These are phyloP conservation scores for Andrena camellia DNA, from an alignment of 2,888 invertebrate genomes.

Conservation along the genomic window DNA sequence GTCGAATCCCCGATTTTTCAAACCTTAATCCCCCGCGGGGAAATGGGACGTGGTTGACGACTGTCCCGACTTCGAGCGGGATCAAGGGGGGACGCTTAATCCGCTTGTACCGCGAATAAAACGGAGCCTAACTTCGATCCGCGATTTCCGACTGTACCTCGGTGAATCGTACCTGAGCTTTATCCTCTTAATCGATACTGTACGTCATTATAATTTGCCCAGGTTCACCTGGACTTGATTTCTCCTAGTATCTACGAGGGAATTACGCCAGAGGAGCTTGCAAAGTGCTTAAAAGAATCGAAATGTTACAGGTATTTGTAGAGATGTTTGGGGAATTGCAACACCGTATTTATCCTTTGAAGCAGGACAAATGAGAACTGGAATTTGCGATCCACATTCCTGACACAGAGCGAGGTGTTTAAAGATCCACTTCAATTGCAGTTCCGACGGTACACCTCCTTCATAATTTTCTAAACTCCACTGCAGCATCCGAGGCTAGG, in stretches of 20 bases:
- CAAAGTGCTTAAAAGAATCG: neutral
- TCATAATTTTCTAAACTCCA: no score
- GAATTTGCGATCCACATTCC: no score
- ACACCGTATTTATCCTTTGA: no score
- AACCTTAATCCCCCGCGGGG: constrained; percentile 40
- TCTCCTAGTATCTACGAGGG: neutral
- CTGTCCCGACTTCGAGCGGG: constrained; percentile 14
- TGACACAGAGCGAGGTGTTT: no score
- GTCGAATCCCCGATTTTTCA: constrained; percentile 47
- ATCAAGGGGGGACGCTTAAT: constrained; percentile 21
- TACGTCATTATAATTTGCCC: constrained; percentile 3
- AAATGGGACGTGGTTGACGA: constrained; percentile 42
- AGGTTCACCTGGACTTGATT: constrained; percentile 13
- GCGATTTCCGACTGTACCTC: neutral
- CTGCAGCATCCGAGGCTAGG: no score
- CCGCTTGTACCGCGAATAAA: constrained; percentile 24
- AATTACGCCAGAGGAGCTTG: neutral
- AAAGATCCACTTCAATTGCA: no score
- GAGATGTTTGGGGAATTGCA: neutral
- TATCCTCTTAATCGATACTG: neutral
- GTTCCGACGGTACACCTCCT: no score
- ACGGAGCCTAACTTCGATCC: constrained; percentile 3
- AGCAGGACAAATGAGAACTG: no score
- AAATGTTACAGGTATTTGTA: constrained; percentile 13
- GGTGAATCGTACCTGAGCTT: no score